Evolutionary conservation across 2,797 vertebrate genomes (phyloP), one percentile per base, ranked within the genome.

Genomic region (Xyrichtys novacula): DNA sequence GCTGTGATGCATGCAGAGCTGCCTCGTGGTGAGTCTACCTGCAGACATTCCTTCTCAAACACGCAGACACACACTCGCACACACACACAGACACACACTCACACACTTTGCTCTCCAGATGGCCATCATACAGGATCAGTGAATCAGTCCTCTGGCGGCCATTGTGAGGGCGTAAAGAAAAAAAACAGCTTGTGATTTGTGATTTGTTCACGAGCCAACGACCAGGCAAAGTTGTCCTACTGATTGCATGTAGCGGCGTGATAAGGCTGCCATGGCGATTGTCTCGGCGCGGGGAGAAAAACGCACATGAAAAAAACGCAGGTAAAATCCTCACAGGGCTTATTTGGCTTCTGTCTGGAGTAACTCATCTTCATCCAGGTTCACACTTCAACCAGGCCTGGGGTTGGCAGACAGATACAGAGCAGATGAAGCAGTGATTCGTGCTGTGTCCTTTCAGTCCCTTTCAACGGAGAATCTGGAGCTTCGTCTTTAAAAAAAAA

Each of bases 221-320:
- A 80, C 80, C 82, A 85, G 76, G 76, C 80, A 77, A 81, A 83
- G 85, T 86, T 86, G 70, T 88, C 85, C 72, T 58, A 20, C 77
- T 73, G 81, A 85, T 85, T 34, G 83, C 82, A 75, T 89, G 86
- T 77, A 57, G 83, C 64, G 20, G 69, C 38, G 42, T 64, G 90
- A 90, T 89, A 88, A 87, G 81, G 89, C 85, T 88, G 87, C 84
- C 83, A 83, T 83, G 74, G 85, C 19, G 58, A 87, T 89, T 74
- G 81, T 86, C 84, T 80, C 54, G 12, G 53, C 47, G 44, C 48
- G 17, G 66, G 68, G 62, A 81, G 81, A 60, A 76, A n/a, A 74
- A 49, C 25, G 28, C 43, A 44, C 25, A 48, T n/a, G 17, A 28
- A 49, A 4, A 9, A 49, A 28, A n/a, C 25, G 26, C 66, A 81